phyloP scores from a whole-genome alignment of 2,888 invertebrate species.

The Macropis europaea region DNA sequence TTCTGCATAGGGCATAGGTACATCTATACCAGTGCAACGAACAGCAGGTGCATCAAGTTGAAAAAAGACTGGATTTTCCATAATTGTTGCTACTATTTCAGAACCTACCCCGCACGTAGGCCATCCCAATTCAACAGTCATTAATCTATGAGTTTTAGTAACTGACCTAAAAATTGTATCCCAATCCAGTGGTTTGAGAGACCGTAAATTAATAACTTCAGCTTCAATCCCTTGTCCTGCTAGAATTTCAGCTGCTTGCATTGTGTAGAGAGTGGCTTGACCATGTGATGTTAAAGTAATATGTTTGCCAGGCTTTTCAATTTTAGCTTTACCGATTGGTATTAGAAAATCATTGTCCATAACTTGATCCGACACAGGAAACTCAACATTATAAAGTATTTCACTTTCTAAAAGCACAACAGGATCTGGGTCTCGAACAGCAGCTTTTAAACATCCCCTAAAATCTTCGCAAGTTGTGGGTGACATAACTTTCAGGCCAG shows the following conservation, averaged over 20 bases:
- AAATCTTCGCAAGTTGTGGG: slow-evolving; percentile 84
- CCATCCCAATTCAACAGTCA: slow-evolving; percentile 86
- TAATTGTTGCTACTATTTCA: slow-evolving; percentile 62
- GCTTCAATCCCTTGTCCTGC: slow-evolving; percentile 79
- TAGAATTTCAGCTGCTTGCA: slow-evolving; percentile 60
- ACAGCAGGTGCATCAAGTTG: slow-evolving; percentile 64
- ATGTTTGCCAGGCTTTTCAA: slow-evolving; percentile 62
- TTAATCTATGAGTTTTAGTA: slow-evolving; percentile 84
- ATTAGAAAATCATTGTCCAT: slow-evolving; percentile 61
- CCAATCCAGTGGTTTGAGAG: slow-evolving; percentile 82
- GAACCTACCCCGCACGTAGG: slow-evolving; percentile 82
- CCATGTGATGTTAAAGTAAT: slow-evolving; percentile 61
- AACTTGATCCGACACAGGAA: slow-evolving; percentile 77
- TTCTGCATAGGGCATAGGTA: slow-evolving; percentile 66
- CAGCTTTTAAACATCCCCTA: slow-evolving; percentile 83
- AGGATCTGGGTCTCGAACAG: slow-evolving; percentile 84
- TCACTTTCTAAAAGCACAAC: slow-evolving; percentile 85
- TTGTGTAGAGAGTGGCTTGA: slow-evolving; percentile 53
- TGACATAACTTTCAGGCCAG: slow-evolving; percentile 83
- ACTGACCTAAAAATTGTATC: slow-evolving; percentile 80
- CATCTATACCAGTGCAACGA: slow-evolving; percentile 61
- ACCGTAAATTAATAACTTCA: slow-evolving; percentile 83
- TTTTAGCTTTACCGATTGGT: slow-evolving; percentile 66
- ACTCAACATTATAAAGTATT: slow-evolving; percentile 82
- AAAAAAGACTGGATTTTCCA: slow-evolving; percentile 67